phyloP scores from a whole-genome alignment of 2,888 invertebrate genomes.

The Agriopis aurantiaria region DNA sequence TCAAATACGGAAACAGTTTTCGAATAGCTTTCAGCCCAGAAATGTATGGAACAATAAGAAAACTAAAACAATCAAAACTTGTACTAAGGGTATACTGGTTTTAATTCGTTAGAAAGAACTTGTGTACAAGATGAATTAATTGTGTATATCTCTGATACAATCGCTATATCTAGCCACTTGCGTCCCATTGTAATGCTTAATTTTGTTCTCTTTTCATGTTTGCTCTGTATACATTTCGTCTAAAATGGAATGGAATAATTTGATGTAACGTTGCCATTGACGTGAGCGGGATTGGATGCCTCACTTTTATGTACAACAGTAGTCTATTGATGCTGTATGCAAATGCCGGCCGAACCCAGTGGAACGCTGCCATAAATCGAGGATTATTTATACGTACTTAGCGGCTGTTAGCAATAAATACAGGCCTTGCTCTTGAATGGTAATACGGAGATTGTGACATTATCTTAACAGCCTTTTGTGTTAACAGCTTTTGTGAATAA shows the following conservation, averaged over 20 bases:
- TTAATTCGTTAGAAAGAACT: too few relatives aligned
- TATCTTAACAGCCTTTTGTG: constrained; percentile 48
- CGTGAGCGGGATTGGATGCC: constrained; percentile 67
- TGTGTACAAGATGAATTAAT: too few relatives aligned
- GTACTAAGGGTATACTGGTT: too few relatives aligned
- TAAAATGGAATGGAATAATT: constrained; percentile 83
- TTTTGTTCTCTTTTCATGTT: constrained; percentile 85
- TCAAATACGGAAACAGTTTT: too few relatives aligned
- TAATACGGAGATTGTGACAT: constrained; percentile 58
- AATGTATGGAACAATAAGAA: too few relatives aligned
- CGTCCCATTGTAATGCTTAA: constrained; percentile 70
- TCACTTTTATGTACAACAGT: constrained; percentile 54
- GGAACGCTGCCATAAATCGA: constrained; percentile 43
- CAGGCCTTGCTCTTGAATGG: constrained; percentile 53
- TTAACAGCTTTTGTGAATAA: constrained; percentile 38
- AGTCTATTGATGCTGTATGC: constrained; percentile 26
- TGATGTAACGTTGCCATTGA: constrained; percentile 72
- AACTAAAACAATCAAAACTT: too few relatives aligned
- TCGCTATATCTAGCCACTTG: constrained; percentile 55
- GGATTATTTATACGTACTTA: constrained; percentile 53
- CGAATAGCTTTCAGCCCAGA: too few relatives aligned
- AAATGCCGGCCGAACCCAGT: constrained; percentile 22
- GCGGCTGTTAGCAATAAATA: constrained; percentile 48
- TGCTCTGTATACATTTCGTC: constrained; percentile 83
- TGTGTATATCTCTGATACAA: too few relatives aligned